Evolutionary conservation across 2,888 invertebrate genomes (phyloP).

Genomic region (Atrina japonica): DNA sequence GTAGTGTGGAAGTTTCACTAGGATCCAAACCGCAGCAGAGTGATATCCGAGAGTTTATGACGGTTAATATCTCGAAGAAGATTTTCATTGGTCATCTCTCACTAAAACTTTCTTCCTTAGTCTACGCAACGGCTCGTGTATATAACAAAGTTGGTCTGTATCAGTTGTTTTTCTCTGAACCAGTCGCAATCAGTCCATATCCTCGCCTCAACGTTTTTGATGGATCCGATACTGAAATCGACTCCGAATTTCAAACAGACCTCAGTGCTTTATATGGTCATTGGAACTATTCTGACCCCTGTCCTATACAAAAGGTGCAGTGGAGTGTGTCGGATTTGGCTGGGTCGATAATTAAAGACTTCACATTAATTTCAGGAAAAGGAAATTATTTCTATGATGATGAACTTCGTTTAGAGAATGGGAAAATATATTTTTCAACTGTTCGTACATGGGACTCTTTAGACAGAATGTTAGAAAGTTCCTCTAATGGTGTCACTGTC

Average conservation of each 20-base stretch:
- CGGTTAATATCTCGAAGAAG: constrained; percentile 23
- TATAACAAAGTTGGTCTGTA: constrained; percentile 46
- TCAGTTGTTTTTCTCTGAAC: constrained; percentile 46
- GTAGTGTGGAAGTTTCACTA: constrained; percentile 45
- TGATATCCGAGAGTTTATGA: constrained; percentile 32
- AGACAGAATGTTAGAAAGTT: constrained; percentile 36
- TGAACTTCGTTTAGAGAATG: constrained; percentile 35
- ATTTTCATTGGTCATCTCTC: constrained; percentile 45
- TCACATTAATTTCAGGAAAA: constrained; percentile 35
- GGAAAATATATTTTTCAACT: constrained; percentile 39
- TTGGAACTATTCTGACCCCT: constrained; percentile 61
- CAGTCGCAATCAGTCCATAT: constrained; percentile 57
- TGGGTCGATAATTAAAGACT: constrained; percentile 50
- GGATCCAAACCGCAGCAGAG: constrained; percentile 29
- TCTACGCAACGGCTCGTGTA: constrained; percentile 9
- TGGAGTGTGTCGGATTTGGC: constrained; percentile 55
- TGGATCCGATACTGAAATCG: constrained; percentile 54
- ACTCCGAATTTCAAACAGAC: constrained; percentile 55
- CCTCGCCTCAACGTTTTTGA: constrained; percentile 50
- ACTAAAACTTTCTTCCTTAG: constrained; percentile 32
- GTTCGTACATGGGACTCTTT: constrained; percentile 44
- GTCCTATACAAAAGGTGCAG: constrained; percentile 54
- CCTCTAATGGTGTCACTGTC: constrained; percentile 50
- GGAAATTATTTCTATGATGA: constrained; percentile 21
- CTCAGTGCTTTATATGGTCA: constrained; percentile 52